Evolutionary conservation across 2,888 invertebrate genomes (phyloP).

Genomic region (Dryobotodes eremita): DNA sequence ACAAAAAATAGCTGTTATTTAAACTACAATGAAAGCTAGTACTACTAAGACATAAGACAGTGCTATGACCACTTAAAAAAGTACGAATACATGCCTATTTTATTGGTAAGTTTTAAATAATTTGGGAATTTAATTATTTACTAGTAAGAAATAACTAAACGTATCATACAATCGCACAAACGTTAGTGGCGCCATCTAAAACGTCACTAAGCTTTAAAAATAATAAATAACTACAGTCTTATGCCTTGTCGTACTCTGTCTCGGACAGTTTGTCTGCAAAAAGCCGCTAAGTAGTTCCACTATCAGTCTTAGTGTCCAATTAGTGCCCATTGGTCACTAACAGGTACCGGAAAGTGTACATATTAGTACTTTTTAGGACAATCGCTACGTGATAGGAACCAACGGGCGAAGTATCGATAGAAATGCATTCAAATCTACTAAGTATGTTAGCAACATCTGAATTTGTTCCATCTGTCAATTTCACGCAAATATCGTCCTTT

Average conservation of each 20-base stretch:
- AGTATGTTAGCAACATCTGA: constrained; percentile 45
- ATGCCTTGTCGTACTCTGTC: constrained; percentile 45
- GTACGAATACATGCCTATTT: neutral
- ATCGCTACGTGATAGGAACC: constrained; percentile 36
- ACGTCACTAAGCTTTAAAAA: neutral
- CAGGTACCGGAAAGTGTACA: constrained; percentile 38
- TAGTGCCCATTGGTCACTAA: constrained; percentile 56
- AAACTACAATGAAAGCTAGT: constrained; percentile 50
- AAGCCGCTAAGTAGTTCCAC: constrained; percentile 70
- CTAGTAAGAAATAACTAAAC: neutral
- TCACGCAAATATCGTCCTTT: constrained; percentile 31
- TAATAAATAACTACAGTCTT: constrained; percentile 41
- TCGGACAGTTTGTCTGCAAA: constrained; percentile 61
- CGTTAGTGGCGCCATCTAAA: constrained; percentile 28
- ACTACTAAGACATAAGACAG: constrained; percentile 47
- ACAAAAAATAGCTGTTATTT: constrained; percentile 39
- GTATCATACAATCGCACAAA: constrained; percentile 1
- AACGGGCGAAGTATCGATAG: constrained; percentile 51
- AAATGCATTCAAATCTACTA: constrained; percentile 65
- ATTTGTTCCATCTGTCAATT: constrained; percentile 38
- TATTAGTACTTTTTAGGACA: constrained; percentile 31
- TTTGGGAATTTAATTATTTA: neutral
- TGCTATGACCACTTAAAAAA: neutral
- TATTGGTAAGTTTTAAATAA: neutral
- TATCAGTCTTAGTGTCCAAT: constrained; percentile 75